Percentiles rank a stretch among this genome's conserved stretches.
These are phyloP conservation scores for Abscondita cerata DNA, from an alignment of 2,888 invertebrate species.

Conservation along the genomic window DNA sequence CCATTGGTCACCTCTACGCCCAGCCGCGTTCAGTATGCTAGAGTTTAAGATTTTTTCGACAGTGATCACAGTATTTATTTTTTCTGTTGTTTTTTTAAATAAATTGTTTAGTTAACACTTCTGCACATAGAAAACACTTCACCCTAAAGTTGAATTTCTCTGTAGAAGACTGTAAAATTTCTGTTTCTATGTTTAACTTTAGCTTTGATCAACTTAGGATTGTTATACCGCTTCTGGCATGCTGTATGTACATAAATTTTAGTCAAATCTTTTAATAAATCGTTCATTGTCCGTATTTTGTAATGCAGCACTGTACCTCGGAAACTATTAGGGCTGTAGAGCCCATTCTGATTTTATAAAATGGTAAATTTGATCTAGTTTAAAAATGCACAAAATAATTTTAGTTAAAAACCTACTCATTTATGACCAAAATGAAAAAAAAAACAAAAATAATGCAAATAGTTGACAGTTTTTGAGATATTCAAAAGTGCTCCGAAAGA, in stretches of 20 bases:
- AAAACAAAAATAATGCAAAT: background rate
- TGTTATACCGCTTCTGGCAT: constrained; percentile 8
- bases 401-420: background rate
- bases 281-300: constrained; percentile 6
- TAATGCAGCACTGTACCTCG: constrained; percentile 1
- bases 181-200: constrained; percentile 9
- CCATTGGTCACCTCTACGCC: constrained; percentile 18
- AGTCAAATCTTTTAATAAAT: constrained; percentile 1
- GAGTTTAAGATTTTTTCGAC: constrained; percentile 12
- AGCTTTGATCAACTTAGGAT: constrained; percentile 18
- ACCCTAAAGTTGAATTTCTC: constrained; percentile 13
- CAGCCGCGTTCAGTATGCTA: constrained; percentile 16
- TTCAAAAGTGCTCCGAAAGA: background rate
- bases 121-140: constrained; percentile 20
- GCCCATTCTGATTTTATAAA: background rate
- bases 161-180: constrained; percentile 6
- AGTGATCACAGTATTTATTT: constrained; percentile 18
- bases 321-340: background rate
- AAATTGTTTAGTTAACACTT: constrained; percentile 18
- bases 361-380: background rate
- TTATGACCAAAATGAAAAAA: background rate
- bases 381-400: background rate
- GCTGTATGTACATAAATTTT: constrained; percentile 9
- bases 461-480: background rate
- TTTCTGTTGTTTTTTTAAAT: background rate